A percentile compares a stretch with the other conserved stretches of the same genome.
Conservation (phyloP, 2,888 invertebrate species). For the Diloba caeruleocephala region DNA sequence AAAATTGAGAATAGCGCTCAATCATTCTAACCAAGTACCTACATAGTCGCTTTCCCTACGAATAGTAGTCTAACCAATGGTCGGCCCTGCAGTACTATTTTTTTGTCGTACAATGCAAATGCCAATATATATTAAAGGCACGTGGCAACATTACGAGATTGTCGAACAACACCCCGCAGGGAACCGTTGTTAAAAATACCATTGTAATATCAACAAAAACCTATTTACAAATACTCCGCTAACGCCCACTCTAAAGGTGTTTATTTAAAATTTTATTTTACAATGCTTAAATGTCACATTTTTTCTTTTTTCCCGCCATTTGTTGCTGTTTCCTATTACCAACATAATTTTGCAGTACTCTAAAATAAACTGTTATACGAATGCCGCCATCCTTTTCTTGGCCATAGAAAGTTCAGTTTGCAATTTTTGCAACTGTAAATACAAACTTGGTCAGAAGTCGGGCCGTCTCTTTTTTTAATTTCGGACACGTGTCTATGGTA, state of each 20-base stretch:
- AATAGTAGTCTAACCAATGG: too few relatives aligned
- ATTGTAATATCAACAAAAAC: conserved; percentile 82
- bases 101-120: conserved; percentile 31
- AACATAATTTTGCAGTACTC: conserved; percentile 45
- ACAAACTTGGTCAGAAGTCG: conserved; percentile 42
- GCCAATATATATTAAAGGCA: conserved; percentile 59
- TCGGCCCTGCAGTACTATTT: conserved; percentile 1
- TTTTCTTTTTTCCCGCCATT: conserved; percentile 86
- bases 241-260: conserved; percentile 89
- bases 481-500: conserved; percentile 83
- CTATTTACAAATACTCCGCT: conserved; percentile 87
- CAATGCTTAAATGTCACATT: conserved; percentile 82
- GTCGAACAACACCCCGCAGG: conserved; percentile 59
- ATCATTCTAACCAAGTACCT: too few relatives aligned
- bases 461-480: conserved; percentile 67
- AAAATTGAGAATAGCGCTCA: too few relatives aligned
- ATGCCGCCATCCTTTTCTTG: conserved; percentile 56
- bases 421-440: conserved; percentile 25
- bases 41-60: too few relatives aligned
- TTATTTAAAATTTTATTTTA: conserved; percentile 85
- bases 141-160: conserved; percentile 62
- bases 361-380: conserved; percentile 44
- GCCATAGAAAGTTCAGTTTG: conserved; percentile 42
- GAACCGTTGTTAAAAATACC: conserved; percentile 65
- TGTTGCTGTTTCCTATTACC: conserved; percentile 81